Conservation (phyloP, 2,113 vertebrate species). For the Crotalus helleri region DNA sequence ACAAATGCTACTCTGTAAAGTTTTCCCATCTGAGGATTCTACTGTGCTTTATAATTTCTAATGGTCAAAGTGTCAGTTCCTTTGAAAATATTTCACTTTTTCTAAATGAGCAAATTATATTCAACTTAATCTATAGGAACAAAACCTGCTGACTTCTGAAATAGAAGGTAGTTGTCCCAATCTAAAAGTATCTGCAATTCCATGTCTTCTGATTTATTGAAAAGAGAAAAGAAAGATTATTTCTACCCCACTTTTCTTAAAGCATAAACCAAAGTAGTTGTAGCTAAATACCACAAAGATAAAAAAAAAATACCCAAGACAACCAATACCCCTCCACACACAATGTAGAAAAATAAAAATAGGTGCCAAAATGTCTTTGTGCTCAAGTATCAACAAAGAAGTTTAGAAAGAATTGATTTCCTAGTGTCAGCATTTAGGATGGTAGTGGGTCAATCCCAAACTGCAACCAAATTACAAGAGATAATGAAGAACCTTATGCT, state of each 20-base stretch:
- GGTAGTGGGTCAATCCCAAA: background rate
- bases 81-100: background rate
- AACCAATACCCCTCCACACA: background rate
- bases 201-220: background rate
- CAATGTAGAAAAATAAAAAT: background rate
- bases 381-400: background rate
- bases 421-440: background rate
- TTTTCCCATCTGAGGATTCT: conserved; percentile 12
- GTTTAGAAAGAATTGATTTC: background rate
- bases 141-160: background rate
- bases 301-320: background rate
- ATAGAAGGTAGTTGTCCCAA: background rate
- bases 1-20: conserved; percentile 26
- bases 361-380: background rate
- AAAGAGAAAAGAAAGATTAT: background rate
- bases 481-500: background rate
- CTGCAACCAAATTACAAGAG: background rate
- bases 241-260: background rate
- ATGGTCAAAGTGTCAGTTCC: conserved; percentile 11
- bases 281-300: background rate
- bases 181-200: background rate
- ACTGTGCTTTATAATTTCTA: conserved; percentile 23
- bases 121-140: background rate
- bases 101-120: background rate
- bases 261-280: background rate